Evolutionary conservation across 1,140 invertebrate species (phyloP), one percentile per base, ranked within the genome.

Genomic region (Temnothorax nylanderi): DNA sequence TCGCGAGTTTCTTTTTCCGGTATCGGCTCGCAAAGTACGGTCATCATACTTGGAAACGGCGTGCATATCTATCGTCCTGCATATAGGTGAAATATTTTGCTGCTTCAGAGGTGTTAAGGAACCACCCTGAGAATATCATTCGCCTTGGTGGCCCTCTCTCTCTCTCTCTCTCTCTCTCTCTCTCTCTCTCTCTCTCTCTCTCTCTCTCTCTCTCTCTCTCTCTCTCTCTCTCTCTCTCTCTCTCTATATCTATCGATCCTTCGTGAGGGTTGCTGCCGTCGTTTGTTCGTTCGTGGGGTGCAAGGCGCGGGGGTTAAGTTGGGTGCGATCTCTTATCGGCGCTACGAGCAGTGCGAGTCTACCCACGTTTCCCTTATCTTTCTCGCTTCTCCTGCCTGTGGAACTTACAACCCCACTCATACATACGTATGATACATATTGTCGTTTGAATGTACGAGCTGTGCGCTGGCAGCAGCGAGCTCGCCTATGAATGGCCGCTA

Each of bases 321-420:
- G 92, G 89, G 88, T 91, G 88, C 80, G 91, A 93, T 94, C 91
- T 92, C 89, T 94, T 94, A 94, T 94, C 93, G 91, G 85, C 60
- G 37, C 32, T 76, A 86, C 85, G 84, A 93, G 91, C 90, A 92
- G 78, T 87, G 78, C 87, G 78, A 94, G 93, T 94, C 94, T 93
- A 93, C 90, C 92, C 94, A 94, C 93, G 94, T 94, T 91, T 89
- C 86, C 86, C 93, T 94, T 94, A 94, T 94, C 93, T 94, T 91
- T 91, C 90, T 89, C 87, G 87, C 81, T 86, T 89, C 77, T 84
- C 60, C 41, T 84, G 54, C 37, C 51, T 26, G 69, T 88, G 60
- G 47, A 84, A 89, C 90, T 91, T 91, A 86, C 86, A 74, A 88
- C 87, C 88, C 58, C 67, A 82, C 87, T 77, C 64, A 91, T 71